Conservation (phyloP, 2,113 vertebrate species). For the Prinia subflava region DNA sequence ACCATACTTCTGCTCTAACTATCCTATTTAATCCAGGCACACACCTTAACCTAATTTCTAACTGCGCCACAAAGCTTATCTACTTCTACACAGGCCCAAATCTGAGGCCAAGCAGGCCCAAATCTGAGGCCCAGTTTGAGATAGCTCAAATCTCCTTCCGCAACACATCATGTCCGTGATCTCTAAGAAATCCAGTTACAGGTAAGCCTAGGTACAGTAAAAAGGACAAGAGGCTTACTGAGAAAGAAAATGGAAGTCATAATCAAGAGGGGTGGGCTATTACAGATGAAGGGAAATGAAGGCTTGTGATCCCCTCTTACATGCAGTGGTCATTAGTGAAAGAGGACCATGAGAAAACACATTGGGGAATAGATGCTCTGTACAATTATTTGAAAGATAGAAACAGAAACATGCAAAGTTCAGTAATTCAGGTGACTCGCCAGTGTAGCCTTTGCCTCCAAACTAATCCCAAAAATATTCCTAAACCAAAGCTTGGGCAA, state of each 20-base stretch:
- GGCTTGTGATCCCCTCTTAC: not conserved
- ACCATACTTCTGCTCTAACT: no score
- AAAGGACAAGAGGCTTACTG: not conserved
- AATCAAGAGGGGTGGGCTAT: not conserved
- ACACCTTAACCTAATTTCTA: no score
- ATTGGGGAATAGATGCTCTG: not conserved
- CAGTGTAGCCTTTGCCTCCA: not conserved
- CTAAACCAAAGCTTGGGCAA: not conserved
- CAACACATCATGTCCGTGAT: no score
- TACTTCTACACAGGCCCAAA: no score
- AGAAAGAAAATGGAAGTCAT: not conserved
- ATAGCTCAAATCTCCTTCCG: no score
- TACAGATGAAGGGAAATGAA: not conserved
- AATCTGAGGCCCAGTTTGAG: not conserved
- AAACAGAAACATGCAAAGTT: not conserved
- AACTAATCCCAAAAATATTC: not conserved
- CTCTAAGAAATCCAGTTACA: no score
- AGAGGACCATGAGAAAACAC: not conserved
- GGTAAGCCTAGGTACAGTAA: not conserved
- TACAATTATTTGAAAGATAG: not conserved
- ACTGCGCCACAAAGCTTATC: no score
- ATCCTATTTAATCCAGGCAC: no score
- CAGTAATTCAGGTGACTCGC: not conserved
- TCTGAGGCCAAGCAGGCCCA: no score
- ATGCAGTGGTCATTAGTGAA: not conserved